A percentile compares a stretch with the other conserved stretches of the same genome.
Conservation (phyloP, 1,140 invertebrate species). For the Scaptomyza hsui region DNA sequence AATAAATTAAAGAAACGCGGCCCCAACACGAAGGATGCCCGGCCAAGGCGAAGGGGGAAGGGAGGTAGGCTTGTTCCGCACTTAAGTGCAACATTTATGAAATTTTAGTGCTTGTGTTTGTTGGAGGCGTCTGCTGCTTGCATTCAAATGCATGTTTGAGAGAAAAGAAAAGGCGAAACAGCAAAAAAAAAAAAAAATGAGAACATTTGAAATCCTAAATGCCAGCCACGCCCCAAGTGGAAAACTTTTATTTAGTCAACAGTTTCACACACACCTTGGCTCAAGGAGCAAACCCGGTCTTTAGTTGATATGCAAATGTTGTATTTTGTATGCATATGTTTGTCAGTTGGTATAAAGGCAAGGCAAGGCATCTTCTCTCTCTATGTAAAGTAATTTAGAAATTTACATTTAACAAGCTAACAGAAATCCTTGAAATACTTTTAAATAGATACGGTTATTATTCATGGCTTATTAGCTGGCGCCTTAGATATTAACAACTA, state of each 20-base stretch:
- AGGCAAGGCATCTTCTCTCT: not conserved
- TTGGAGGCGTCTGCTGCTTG: constrained; percentile 8
- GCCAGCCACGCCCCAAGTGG: constrained; percentile 34
- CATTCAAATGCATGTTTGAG: constrained; percentile 13
- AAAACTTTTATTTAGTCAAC: constrained; percentile 1
- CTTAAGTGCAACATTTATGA: constrained; percentile 27
- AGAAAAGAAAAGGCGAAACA: too few species aligned
- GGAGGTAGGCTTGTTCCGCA: not conserved
- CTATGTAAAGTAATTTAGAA: not conserved
- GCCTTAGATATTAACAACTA: too few species aligned
- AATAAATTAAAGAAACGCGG: constrained; percentile 61
- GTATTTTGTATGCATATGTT: constrained; percentile 2
- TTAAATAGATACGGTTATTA: not conserved
- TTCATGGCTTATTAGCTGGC: not conserved
- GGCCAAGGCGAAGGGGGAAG: constrained; percentile 8
- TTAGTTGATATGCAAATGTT: not conserved
- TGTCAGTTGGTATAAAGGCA: not conserved
- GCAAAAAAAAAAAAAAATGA: too few species aligned
- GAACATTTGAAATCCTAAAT: constrained; percentile 33
- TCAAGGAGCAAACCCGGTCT: not conserved
- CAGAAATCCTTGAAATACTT: not conserved
- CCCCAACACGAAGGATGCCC: constrained; percentile 26
- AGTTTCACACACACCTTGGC: constrained; percentile 19
- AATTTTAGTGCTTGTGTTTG: not conserved
- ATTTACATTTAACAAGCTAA: not conserved